A percentile compares a stretch with the other conserved stretches of the same genome.
These are phyloP conservation scores for Leptatherina wallacei DNA, from an alignment of 2,797 vertebrate species.

Conservation along the genomic window DNA sequence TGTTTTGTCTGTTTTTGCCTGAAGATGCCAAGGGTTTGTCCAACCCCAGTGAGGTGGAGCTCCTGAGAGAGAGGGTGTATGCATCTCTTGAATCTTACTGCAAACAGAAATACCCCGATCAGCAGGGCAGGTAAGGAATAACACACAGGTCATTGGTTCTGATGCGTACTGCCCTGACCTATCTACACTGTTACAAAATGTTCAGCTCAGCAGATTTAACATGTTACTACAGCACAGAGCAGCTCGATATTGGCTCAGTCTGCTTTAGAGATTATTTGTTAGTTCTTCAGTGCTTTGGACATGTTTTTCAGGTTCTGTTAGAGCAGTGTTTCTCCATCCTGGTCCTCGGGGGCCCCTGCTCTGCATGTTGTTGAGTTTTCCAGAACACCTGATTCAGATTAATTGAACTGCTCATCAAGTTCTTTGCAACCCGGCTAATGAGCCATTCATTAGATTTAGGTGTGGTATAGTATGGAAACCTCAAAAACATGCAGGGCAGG, in stretches of 20 bases:
- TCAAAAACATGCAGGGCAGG: no score
- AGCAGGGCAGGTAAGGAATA: slow-evolving; percentile 89
- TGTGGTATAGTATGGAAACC: no score
- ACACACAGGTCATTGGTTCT: not conserved
- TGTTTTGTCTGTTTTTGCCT: slow-evolving; percentile 21
- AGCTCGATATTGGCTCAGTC: not conserved
- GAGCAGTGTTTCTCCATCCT: no score
- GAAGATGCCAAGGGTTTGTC: slow-evolving; percentile 94
- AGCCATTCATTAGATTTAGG: no score
- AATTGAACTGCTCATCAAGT: no score
- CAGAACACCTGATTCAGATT: no score
- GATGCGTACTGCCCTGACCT: not conserved
- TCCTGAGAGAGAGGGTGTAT: slow-evolving; percentile 92
- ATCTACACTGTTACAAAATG: no score
- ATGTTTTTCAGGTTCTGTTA: not conserved
- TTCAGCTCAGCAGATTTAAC: not conserved
- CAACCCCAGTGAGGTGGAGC: slow-evolving; percentile 91
- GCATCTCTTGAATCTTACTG: slow-evolving; percentile 94
- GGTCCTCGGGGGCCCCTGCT: no score
- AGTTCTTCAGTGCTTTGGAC: not conserved
- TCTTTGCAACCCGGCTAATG: no score
- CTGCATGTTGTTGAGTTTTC: no score
- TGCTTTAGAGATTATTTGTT: not conserved
- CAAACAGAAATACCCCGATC: slow-evolving; percentile 95
- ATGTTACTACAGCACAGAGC: not conserved